Evolutionary conservation across 2,113 vertebrate genomes (phyloP).

Genomic region (Paedocypris sp.): DNA sequence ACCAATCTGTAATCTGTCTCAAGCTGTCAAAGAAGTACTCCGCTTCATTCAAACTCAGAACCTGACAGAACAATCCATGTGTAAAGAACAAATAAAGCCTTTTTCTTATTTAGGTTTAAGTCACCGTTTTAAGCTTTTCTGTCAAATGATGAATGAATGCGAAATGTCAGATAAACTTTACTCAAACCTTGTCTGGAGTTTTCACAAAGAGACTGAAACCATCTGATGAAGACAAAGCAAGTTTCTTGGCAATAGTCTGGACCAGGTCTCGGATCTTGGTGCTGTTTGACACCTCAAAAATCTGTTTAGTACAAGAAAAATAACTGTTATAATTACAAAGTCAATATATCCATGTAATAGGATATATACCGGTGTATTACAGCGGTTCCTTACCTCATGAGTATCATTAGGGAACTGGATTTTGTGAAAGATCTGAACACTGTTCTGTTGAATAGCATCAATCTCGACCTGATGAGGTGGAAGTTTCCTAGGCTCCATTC

Average conservation of each 20-base stretch:
- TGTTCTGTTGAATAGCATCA: slow-evolving; percentile 77
- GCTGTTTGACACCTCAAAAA: slow-evolving; percentile 71
- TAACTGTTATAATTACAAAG: neutral
- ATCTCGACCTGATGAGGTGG: slow-evolving; percentile 84
- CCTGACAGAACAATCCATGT: slow-evolving; percentile 61
- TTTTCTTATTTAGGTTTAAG: too few species aligned
- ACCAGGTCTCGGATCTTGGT: slow-evolving; percentile 73
- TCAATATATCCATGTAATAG: neutral
- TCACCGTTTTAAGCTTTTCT: too few species aligned
- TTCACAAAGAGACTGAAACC: slow-evolving; percentile 92
- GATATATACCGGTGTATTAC: neutral
- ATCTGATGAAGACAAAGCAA: slow-evolving; percentile 72
- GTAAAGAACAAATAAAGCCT: too few species aligned
- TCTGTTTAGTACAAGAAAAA: slow-evolving; percentile 44
- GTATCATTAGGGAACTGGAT: slow-evolving; percentile 80
- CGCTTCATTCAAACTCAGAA: slow-evolving; percentile 81
- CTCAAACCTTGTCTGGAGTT: slow-evolving; percentile 85
- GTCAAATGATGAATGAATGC: too few species aligned
- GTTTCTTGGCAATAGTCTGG: slow-evolving; percentile 56
- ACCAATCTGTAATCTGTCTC: slow-evolving; percentile 81
- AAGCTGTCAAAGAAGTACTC: slow-evolving; percentile 95
- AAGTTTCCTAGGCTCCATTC: slow-evolving; percentile 78
- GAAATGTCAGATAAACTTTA: neutral
- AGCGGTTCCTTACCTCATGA: slow-evolving; percentile 61
- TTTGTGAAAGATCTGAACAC: slow-evolving; percentile 79